Base-by-base conservation (phyloP, 2,797 vertebrate genomes). In the Micropoecilia bifurca region DNA sequence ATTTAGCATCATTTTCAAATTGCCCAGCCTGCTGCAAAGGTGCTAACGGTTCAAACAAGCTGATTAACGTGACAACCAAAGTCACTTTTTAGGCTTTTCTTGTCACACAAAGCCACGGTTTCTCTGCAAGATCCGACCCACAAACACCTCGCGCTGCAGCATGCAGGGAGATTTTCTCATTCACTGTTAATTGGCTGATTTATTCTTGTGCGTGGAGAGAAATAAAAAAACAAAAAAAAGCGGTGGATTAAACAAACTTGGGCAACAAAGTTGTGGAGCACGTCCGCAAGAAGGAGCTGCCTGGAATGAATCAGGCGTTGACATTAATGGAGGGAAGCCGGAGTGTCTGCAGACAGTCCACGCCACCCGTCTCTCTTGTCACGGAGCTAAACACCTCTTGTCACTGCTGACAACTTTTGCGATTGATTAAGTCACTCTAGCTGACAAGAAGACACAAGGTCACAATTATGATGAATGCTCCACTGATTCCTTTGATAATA, bases 351-450 rank as follows among this genome's bases (percentile, higher is more conserved):
- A 88, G 84, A 91, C 85, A 83, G 91, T 89, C 88, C 82, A 43
- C n/a, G 82, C 85, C 87, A 84, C 78, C 74, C 80, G 71, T 87
- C 86, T 88, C 83, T 81, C 85, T 82, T 63, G 85, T 94, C 92
- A 94, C 74, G 43, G 53, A 88, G 83, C 91, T 94, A 93, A 95
- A 94, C 85, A 81, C 87, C 90, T 93, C 90, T 83, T 91, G 91
- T 93, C 93, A 93, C 90, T 82, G 78, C 84, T 92, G 92, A 94
- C 94, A 94, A 92, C 90, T 87, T 81, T 87, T 80, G 83, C 88
- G 86, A 94, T 93, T 94, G 90, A 94, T 95, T 94, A 93, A 93
- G 93, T 94, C 92, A 90, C 88, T 92, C 87, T 88, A 80, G 75
- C 74, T 87, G 93, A 93, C 90, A 90, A 85, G 80, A 89, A 90